Evolutionary conservation across 2,797 vertebrate genomes (phyloP).

Genomic region (Decapterus maruadsi): DNA sequence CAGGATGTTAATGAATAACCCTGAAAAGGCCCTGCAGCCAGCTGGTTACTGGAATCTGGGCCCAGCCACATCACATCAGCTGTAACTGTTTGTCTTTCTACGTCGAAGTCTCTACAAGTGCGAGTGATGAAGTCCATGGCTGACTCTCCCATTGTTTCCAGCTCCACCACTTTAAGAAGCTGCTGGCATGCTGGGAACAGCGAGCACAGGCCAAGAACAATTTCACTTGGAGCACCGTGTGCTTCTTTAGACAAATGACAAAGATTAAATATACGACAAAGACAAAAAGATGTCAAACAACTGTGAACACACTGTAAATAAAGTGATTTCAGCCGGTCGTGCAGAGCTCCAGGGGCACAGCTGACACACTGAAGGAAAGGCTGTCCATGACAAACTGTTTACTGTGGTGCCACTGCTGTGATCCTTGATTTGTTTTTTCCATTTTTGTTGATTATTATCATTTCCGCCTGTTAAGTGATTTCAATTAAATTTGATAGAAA

Average conservation of each 20-base stretch:
- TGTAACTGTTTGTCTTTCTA: constrained; percentile 29
- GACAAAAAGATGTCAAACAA: constrained; percentile 6
- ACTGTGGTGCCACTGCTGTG: neutral
- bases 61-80: constrained; percentile 28
- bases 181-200: constrained; percentile 11
- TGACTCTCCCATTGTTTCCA: constrained; percentile 25
- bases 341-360: constrained; percentile 17
- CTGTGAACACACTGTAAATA: constrained; percentile 4
- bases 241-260: constrained; percentile 11
- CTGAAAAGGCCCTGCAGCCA: neutral
- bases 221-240: constrained; percentile 2
- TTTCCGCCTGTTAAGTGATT: neutral
- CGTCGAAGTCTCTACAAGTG: constrained; percentile 22
- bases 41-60: constrained; percentile 24
- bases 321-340: constrained; percentile 15
- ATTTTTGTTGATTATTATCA: no score
- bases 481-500: neutral
- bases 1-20: constrained; percentile 24
- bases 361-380: constrained; percentile 21
- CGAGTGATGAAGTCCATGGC: constrained; percentile 41
- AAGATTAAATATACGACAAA: constrained; percentile 1
- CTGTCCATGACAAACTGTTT: constrained; percentile 8
- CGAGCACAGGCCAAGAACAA: constrained; percentile 38
- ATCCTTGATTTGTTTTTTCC: no score
- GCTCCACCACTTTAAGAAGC: constrained; percentile 24